Conservation (phyloP, 1,140 invertebrate genomes). For the Hestina assimilis region DNA sequence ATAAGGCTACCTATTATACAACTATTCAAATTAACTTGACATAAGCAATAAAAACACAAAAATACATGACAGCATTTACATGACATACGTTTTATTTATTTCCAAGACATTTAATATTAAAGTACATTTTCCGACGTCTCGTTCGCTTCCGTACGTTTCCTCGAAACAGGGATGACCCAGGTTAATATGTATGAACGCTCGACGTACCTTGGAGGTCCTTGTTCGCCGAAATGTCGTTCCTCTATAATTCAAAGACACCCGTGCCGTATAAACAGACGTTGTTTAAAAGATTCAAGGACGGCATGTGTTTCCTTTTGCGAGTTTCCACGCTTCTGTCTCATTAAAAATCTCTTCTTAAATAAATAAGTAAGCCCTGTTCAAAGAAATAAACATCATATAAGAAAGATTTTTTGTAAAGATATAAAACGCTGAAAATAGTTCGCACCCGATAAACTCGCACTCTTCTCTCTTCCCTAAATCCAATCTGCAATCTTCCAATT, state of each 20-base stretch:
- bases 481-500: too few relatives aligned
- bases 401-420: too few relatives aligned
- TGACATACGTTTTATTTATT: conserved; percentile 10
- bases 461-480: too few relatives aligned
- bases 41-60: not conserved
- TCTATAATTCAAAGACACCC: conserved; percentile 69
- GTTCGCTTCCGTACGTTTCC: conserved; percentile 13
- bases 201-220: conserved; percentile 38
- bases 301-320: conserved; percentile 34
- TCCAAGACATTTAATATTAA: conserved; percentile 5
- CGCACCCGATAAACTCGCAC: too few relatives aligned
- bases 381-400: too few relatives aligned
- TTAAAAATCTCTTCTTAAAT: conserved; percentile 7
- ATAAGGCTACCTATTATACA: too few relatives aligned
- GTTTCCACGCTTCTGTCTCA: conserved; percentile 15
- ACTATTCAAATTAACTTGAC: not conserved
- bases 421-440: too few relatives aligned
- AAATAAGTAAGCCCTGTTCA: too few relatives aligned
- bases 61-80: not conserved
- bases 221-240: conserved; percentile 50
- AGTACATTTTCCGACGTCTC: conserved; percentile 15
- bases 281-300: conserved; percentile 56
- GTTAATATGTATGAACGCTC: conserved; percentile 59
- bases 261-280: conserved; percentile 53
- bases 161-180: conserved; percentile 21